A percentile compares a stretch with the other conserved stretches of the same genome.
phyloP scores from a whole-genome alignment of 2,888 invertebrate genomes.

The Megalurothrips usitatus region DNA sequence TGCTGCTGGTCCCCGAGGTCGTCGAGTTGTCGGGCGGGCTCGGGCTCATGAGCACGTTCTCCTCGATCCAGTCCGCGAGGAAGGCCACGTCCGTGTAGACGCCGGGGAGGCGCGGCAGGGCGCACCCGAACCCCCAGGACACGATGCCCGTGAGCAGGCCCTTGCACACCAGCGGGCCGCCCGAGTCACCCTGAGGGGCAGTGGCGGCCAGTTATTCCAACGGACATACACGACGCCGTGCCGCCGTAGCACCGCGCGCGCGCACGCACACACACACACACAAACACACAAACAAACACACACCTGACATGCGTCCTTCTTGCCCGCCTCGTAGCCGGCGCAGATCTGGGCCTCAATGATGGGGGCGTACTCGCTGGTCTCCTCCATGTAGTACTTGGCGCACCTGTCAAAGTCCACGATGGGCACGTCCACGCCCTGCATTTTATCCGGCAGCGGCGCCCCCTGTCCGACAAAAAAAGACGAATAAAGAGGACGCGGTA shows the following conservation, averaged over 20 bases:
- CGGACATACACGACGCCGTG: neutral
- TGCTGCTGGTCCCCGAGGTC: neutral
- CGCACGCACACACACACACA: neutral
- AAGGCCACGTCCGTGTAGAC: conserved; percentile 35
- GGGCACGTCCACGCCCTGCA: conserved; percentile 33
- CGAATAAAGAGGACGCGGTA: neutral
- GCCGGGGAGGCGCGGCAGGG: conserved; percentile 31
- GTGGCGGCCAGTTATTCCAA: no score
- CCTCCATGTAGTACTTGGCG: conserved; percentile 22
- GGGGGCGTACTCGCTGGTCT: neutral
- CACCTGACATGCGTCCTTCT: conserved; percentile 33
- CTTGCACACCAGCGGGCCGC: conserved; percentile 33
- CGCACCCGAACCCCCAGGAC: conserved; percentile 35
- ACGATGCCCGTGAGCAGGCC: conserved; percentile 33
- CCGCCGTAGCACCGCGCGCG: neutral
- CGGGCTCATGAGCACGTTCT: neutral
- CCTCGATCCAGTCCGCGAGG: conserved; percentile 29
- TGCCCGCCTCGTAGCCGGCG: conserved; percentile 32
- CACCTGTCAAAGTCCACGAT: conserved; percentile 31
- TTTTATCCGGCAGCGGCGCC: neutral
- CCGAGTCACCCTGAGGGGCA: conserved; percentile 35
- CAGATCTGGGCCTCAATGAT: conserved; percentile 34
- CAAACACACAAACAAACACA: neutral
- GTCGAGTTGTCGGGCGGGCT: neutral
- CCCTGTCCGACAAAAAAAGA: neutral